Conservation (phyloP, 2,888 invertebrate genomes). For the Apamea epomidion region DNA sequence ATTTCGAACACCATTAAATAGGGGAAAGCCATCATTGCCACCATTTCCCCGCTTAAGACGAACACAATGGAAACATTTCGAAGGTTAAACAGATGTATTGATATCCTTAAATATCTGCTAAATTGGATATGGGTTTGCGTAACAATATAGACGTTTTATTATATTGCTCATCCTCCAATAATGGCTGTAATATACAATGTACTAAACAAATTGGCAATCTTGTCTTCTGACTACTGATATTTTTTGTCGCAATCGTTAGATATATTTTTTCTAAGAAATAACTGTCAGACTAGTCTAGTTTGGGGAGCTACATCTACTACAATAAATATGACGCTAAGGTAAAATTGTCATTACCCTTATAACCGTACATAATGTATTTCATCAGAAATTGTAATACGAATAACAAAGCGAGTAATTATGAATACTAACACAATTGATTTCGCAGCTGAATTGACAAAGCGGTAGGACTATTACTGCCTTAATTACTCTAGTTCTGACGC, state of each 20-base stretch:
- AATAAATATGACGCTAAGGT: background rate
- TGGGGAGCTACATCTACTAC: background rate
- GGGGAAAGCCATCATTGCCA: constrained; percentile 75
- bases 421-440: constrained; percentile 25
- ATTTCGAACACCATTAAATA: constrained; percentile 78
- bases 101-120: constrained; percentile 35
- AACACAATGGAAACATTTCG: constrained; percentile 73
- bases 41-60: constrained; percentile 74
- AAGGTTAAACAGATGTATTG: constrained; percentile 67
- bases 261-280: constrained; percentile 11
- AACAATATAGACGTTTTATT: constrained; percentile 33
- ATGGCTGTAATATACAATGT: constrained; percentile 8
- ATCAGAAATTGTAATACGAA: constrained; percentile 1
- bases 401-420: constrained; percentile 11
- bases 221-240: constrained; percentile 6
- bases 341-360: background rate
- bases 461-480: constrained; percentile 12
- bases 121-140: constrained; percentile 22
- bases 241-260: background rate
- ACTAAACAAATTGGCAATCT: constrained; percentile 36
- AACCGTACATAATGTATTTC: background rate
- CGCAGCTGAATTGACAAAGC: constrained; percentile 6
- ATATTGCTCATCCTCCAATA: constrained; percentile 10
- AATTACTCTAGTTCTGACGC: constrained; percentile 29
- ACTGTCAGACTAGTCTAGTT: background rate